Conservation (phyloP, 2,888 invertebrate genomes). For the Strigamia crassipes region DNA sequence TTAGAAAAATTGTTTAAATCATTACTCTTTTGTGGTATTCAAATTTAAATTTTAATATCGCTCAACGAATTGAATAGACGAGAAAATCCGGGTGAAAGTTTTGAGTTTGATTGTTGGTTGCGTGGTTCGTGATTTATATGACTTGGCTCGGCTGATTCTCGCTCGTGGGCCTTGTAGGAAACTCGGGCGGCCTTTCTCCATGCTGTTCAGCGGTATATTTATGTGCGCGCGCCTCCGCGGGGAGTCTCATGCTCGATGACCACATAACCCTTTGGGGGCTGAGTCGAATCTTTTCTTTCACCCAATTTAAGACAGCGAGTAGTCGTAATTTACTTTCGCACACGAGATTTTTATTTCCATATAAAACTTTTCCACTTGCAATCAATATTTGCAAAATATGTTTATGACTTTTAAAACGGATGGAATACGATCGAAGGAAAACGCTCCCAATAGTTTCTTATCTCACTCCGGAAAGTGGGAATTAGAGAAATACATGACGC, state of each 20-base stretch:
- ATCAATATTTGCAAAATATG: conserved; percentile 23
- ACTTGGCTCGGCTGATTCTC: conserved; percentile 42
- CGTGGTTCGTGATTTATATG: conserved; percentile 34
- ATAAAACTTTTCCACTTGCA: not conserved
- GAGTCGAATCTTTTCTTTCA: conserved; percentile 40
- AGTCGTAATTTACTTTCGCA: conserved; percentile 14
- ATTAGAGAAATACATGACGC: not conserved
- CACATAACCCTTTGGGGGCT: conserved; percentile 40
- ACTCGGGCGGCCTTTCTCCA: conserved; percentile 44
- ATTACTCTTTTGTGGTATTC: conserved; percentile 3
- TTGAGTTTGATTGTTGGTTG: conserved; percentile 35
- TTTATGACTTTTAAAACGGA: conserved; percentile 1
- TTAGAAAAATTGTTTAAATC: not conserved
- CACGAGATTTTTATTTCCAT: conserved; percentile 30
- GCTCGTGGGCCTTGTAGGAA: conserved; percentile 39
- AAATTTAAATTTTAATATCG: conserved; percentile 17
- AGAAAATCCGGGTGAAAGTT: conserved; percentile 19
- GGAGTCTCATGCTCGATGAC: conserved; percentile 43
- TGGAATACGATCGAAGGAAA: not conserved
- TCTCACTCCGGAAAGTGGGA: not conserved
- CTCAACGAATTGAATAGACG: not conserved
- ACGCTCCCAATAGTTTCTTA: not conserved
- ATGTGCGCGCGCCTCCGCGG: conserved; percentile 43
- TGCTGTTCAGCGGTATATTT: conserved; percentile 42
- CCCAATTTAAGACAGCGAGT: conserved; percentile 33